Evolutionary conservation across 2,113 vertebrate genomes (phyloP).

Genomic region (Thinocorus orbignyianus): DNA sequence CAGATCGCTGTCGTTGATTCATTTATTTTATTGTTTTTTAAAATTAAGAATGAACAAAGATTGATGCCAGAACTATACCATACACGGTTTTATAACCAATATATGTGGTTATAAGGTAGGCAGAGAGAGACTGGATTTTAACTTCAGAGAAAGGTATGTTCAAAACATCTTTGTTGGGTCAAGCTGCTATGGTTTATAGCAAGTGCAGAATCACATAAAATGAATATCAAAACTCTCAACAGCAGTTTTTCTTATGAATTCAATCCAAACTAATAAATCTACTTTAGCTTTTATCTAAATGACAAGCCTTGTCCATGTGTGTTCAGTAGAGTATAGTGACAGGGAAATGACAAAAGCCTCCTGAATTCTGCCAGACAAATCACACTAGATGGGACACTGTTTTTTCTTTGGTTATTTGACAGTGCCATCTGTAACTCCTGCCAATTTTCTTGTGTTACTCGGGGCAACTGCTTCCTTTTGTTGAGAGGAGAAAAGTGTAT

Average conservation of each 20-base stretch:
- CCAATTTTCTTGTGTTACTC: background rate
- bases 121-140: background rate
- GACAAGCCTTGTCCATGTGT: background rate
- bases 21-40: background rate
- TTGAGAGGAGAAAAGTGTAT: background rate
- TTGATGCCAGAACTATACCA: background rate
- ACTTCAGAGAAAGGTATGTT: background rate
- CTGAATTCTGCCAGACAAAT: conserved; percentile 36
- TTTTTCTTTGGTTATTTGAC: background rate
- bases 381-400: conserved; percentile 1
- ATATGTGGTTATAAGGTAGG: background rate
- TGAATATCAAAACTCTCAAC: background rate
- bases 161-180: background rate
- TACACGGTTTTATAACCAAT: background rate
- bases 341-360: conserved; percentile 5
- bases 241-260: background rate
- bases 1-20: background rate
- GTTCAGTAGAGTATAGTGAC: background rate
- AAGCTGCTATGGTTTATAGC: background rate
- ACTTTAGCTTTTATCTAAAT: background rate
- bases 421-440: conserved; percentile 13
- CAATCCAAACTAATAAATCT: background rate
- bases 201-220: background rate
- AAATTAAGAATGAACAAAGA: background rate
- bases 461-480: background rate